Conservation (phyloP, 2,797 vertebrate genomes). For the Eidolon dupreanum region DNA sequence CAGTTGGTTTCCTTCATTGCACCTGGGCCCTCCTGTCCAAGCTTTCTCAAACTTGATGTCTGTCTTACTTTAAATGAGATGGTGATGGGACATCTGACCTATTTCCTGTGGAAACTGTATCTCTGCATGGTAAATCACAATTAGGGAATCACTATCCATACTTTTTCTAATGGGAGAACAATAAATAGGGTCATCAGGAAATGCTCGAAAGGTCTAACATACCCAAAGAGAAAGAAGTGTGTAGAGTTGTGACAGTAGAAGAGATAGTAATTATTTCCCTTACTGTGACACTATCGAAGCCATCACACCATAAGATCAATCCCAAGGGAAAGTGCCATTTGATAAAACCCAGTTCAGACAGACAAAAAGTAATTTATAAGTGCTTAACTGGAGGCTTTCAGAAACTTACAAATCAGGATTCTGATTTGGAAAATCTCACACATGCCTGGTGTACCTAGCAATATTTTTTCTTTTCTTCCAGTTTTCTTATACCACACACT, state of each 20-base stretch:
- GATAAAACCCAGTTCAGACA: neutral
- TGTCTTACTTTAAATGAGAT: neutral
- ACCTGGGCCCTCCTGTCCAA: neutral
- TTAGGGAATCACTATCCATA: neutral
- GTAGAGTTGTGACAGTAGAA: neutral
- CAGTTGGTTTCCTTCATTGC: neutral
- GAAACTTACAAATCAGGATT: neutral
- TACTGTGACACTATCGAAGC: rapidly evolving
- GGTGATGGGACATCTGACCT: neutral
- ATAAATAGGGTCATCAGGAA: neutral
- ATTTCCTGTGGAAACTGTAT: neutral
- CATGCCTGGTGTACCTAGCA: neutral
- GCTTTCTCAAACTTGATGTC: neutral
- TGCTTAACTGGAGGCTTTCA: neutral
- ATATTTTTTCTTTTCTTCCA: neutral
- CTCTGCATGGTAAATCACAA: neutral
- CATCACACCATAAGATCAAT: neutral
- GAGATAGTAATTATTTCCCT: neutral
- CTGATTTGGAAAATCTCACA: neutral
- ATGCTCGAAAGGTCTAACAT: neutral
- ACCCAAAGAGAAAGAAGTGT: neutral
- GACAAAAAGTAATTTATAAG: neutral
- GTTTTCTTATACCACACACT: neutral
- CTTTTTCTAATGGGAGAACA: neutral
- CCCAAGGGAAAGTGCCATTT: neutral